Evolutionary conservation across 2,797 vertebrate genomes (phyloP).

Genomic region (Microcaecilia unicolor): DNA sequence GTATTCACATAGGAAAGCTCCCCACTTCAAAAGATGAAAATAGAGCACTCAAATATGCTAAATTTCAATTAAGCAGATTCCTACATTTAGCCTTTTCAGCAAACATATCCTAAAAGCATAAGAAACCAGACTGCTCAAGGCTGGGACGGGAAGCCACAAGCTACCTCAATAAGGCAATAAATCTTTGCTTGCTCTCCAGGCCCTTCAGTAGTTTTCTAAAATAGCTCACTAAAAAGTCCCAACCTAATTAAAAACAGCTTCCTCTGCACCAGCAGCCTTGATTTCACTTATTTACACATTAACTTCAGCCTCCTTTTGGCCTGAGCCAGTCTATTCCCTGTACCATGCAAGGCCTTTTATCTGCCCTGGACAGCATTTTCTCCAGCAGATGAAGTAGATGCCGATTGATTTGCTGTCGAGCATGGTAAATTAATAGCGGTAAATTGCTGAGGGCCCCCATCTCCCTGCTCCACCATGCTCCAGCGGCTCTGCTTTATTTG

Average conservation of each 20-base stretch:
- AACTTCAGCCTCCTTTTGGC: conserved; percentile 59
- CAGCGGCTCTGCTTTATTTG: conserved; percentile 74
- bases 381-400: conserved; percentile 72
- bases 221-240: conserved; percentile 51
- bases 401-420: conserved; percentile 79
- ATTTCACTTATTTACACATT: conserved; percentile 78
- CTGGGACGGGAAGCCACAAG: conserved; percentile 26
- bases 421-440: conserved; percentile 80
- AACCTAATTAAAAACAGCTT: conserved; percentile 73
- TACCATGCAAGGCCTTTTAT: conserved; percentile 60
- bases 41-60: too few relatives aligned
- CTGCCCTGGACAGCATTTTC: conserved; percentile 75
- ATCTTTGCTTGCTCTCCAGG: conserved; percentile 37
- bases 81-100: conserved; percentile 9
- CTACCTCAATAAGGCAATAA: conserved; percentile 41
- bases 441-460: conserved; percentile 76
- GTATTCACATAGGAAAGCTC: too few relatives aligned
- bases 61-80: conserved; percentile 39
- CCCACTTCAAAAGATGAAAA: too few relatives aligned
- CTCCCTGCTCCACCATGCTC: conserved; percentile 69
- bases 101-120: conserved; percentile 36
- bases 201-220: conserved; percentile 44
- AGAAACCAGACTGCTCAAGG: conserved; percentile 26
- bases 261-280: conserved; percentile 56
- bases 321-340: conserved; percentile 56